Percentiles rank a stretch among this genome's conserved stretches.
Conservation (phyloP, 2,888 invertebrate genomes). For the Lysandra bellargus region DNA sequence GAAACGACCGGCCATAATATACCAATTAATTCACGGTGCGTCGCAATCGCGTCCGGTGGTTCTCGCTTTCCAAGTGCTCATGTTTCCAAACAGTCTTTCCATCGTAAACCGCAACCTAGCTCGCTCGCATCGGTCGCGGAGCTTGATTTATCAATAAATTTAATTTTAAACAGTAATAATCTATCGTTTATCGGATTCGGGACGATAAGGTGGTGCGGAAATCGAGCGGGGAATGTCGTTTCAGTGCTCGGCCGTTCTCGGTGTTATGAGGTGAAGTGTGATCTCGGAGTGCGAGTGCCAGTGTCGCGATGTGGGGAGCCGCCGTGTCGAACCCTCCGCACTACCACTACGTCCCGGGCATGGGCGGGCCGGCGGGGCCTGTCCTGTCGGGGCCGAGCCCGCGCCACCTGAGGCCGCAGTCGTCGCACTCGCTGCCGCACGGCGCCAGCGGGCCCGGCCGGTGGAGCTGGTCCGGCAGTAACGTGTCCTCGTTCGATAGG, state of each 20-base stretch:
- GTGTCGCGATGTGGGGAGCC: constrained; percentile 70
- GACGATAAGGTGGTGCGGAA: constrained; percentile 61
- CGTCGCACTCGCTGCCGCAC: constrained; percentile 79
- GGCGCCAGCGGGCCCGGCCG: constrained; percentile 78
- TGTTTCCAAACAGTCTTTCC: constrained; percentile 71
- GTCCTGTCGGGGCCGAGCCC: constrained; percentile 63
- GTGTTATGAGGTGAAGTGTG: constrained; percentile 67
- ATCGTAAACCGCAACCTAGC: constrained; percentile 68
- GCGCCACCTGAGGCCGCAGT: constrained; percentile 69
- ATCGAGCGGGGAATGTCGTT: constrained; percentile 56
- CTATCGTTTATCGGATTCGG: constrained; percentile 61
- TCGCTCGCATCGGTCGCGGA: constrained; percentile 52
- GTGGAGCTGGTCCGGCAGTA: constrained; percentile 78
- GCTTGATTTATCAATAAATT: constrained; percentile 54
- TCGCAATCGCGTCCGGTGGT: constrained; percentile 73
- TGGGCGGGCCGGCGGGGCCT: constrained; percentile 63
- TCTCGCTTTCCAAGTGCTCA: constrained; percentile 72
- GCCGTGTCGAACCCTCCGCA: constrained; percentile 73
- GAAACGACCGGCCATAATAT: constrained; percentile 72
- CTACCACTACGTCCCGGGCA: constrained; percentile 69
- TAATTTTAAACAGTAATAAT: constrained; percentile 59
- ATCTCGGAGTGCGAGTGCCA: constrained; percentile 38
- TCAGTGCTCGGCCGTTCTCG: constrained; percentile 59
- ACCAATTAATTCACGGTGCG: constrained; percentile 75
- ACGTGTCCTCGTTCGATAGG: constrained; percentile 76